These are phyloP conservation scores for Parnassius mnemosyne DNA, from an alignment of 2,888 invertebrate species.

Conservation along the genomic window DNA sequence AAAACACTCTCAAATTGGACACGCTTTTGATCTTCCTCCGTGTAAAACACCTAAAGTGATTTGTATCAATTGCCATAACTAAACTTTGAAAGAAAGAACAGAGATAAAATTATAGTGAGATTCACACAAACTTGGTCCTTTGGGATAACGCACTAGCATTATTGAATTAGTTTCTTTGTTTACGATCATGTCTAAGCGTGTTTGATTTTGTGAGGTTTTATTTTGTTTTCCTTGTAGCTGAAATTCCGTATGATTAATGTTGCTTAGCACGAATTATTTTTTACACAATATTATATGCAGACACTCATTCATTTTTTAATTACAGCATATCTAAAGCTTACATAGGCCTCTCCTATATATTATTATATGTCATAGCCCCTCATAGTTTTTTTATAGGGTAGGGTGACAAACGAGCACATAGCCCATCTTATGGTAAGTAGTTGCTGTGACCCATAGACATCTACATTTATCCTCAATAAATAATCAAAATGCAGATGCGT, in stretches of 20 bases:
- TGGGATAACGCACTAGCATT: conserved; percentile 38
- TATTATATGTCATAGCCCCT: no score
- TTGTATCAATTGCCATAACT: conserved; percentile 39
- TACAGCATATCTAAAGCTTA: no score
- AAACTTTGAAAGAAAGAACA: conserved; percentile 31
- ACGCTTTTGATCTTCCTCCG: conserved; percentile 24
- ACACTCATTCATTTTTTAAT: no score
- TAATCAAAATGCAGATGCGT: no score
- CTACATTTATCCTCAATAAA: no score
- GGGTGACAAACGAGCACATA: no score
- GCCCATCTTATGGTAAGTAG: no score
- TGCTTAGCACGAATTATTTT: no score
- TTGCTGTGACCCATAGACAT: no score
- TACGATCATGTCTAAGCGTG: conserved; percentile 29
- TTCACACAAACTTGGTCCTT: conserved; percentile 34
- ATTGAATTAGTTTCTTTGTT: conserved; percentile 45
- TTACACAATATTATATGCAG: no score
- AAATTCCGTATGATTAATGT: not conserved
- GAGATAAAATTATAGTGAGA: conserved; percentile 33
- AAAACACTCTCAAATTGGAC: not conserved
- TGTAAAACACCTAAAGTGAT: conserved; percentile 34
- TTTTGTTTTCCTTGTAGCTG: conserved; percentile 15
- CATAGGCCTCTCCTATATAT: no score
- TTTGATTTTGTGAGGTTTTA: conserved; percentile 27
- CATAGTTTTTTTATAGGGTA: no score